Evolutionary conservation across 2,797 vertebrate genomes (phyloP), one percentile per base, ranked within the genome.

Genomic region (Atherinosoma microstoma): DNA sequence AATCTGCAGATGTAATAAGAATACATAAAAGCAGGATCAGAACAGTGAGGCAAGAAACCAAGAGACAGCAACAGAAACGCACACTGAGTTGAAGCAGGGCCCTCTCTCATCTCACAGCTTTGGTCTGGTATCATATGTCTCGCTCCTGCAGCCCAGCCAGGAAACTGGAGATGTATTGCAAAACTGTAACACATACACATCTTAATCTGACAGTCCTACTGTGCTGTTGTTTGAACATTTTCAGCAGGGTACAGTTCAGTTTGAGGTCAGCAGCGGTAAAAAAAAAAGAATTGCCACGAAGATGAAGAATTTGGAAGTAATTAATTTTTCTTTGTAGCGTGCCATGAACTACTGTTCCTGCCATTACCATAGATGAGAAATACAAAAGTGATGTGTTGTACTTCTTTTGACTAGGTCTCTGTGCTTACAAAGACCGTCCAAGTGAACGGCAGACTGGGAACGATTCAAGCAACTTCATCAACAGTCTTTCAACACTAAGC

Each of bases 381-480:
- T 60, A 53, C 57, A 76, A 80, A 80, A 58, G 64, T 88, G 45
- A 78, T 65, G 27, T 86, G 75, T 73, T 84, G 36, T 85, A 51
- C 87, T 79, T 86, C 45, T 63, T 67, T 78, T 57, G 66, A 79
- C 71, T 68, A 96, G 95, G 91, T 95, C 8, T 74, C 93, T 18
- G 86, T 74, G 36, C 88, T 92, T 70, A 84, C 67, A 67, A 95
- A 94, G 80, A 95, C 94, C 0, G 45, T 94, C 70, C 82, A 93
- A 83, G 94, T 96, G 75, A 95, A 95, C 20, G 94, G 94, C 62
- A 92, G 93, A 67, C 89, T 94, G 79, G 94, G 95, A 76, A 95
- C 85, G 27, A 91, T 95, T 69, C 88, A 88, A 34, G 40, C 86
- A 53, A 69, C 80, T 20, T 84, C 87, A 20, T 73, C 90, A 7